Evolutionary conservation across 2,797 vertebrate species (phyloP).

Genomic region (Tadarida brasiliensis): DNA sequence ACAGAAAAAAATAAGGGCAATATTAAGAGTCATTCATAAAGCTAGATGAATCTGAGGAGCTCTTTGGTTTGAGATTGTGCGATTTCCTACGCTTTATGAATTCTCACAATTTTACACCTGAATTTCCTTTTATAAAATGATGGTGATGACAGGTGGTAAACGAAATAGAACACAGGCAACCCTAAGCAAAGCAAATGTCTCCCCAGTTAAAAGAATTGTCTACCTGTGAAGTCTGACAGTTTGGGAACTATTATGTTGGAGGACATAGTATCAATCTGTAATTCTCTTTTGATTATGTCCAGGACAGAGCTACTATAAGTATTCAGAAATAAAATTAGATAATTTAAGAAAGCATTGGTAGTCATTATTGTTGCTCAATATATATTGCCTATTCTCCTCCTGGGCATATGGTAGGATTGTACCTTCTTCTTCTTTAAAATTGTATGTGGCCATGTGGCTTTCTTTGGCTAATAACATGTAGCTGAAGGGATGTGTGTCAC

Average conservation of each 20-base stretch:
- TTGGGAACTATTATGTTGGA: background rate
- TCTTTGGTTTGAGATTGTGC: background rate
- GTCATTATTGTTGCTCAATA: constrained; percentile 1
- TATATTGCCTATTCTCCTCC: background rate
- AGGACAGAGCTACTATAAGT: background rate
- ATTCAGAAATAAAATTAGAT: constrained; percentile 58
- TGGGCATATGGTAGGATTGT: background rate
- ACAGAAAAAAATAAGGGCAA: background rate
- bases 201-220: background rate
- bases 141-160: background rate
- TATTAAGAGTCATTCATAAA: background rate
- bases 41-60: background rate
- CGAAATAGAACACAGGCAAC: background rate
- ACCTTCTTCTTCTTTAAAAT: constrained; percentile 52
- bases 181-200: background rate
- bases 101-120: background rate
- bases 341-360: constrained; percentile 11
- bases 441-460: background rate
- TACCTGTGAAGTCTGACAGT: background rate
- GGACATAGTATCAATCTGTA: background rate
- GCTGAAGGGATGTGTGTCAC: background rate
- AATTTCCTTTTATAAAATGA: constrained; percentile 14
- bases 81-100: background rate
- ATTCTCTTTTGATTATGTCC: constrained; percentile 35
- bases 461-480: constrained; percentile 26